These are phyloP conservation scores for Characodon lateralis DNA, from an alignment of 2,797 vertebrate species.

Conservation along the genomic window DNA sequence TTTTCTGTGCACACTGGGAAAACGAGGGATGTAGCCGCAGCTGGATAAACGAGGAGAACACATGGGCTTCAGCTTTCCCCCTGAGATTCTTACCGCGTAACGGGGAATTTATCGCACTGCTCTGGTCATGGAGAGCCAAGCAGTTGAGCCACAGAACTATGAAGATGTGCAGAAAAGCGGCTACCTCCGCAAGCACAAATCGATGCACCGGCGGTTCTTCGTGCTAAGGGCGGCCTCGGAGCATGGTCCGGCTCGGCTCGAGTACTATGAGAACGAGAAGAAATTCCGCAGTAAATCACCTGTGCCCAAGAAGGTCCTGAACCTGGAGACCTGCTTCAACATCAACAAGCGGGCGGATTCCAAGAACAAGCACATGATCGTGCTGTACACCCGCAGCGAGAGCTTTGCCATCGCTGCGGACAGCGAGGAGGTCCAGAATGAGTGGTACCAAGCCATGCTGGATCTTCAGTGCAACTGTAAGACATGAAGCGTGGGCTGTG, in stretches of 20 bases:
- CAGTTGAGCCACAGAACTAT: slow-evolving; percentile 77
- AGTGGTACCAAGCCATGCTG: slow-evolving; percentile 86
- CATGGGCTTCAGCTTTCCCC: slow-evolving; percentile 44
- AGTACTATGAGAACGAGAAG: slow-evolving; percentile 88
- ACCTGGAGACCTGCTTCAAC: slow-evolving; percentile 84
- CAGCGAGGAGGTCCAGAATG: slow-evolving; percentile 82
- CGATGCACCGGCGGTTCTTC: slow-evolving; percentile 86
- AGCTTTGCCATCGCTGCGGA: slow-evolving; percentile 87
- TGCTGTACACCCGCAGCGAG: slow-evolving; percentile 85
- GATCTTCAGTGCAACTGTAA: slow-evolving; percentile 85
- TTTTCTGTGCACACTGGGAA: slow-evolving; percentile 50
- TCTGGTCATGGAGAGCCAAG: slow-evolving; percentile 82
- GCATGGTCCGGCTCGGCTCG: slow-evolving; percentile 81
- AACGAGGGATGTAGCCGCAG: slow-evolving; percentile 62
- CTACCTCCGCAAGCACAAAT: slow-evolving; percentile 89
- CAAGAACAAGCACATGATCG: slow-evolving; percentile 86
- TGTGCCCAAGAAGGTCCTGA: slow-evolving; percentile 79
- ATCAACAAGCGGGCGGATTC: slow-evolving; percentile 86
- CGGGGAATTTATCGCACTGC: slow-evolving; percentile 29
- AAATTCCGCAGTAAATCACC: slow-evolving; percentile 85
- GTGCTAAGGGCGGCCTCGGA: slow-evolving; percentile 84
- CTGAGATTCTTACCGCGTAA: slow-evolving; percentile 44
- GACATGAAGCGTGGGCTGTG: slow-evolving; percentile 50
- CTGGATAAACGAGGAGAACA: slow-evolving; percentile 59
- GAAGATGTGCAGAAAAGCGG: slow-evolving; percentile 87